Evolutionary conservation across 2,888 invertebrate genomes (phyloP).

Genomic region (Drosophila prostipennis): DNA sequence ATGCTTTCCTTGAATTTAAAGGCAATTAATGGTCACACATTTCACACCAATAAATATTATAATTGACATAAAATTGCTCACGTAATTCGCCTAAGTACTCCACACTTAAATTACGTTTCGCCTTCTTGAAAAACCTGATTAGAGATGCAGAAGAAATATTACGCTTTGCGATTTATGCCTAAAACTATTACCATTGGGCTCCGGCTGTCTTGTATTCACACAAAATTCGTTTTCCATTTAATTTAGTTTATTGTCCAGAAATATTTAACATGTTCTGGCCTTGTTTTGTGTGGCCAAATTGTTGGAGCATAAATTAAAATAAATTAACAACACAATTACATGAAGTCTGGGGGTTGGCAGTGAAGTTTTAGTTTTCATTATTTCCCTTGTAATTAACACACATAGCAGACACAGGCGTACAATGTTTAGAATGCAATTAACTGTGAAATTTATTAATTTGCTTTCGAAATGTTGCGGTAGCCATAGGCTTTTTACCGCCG

Average conservation of each 20-base stretch:
- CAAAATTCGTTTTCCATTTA: slow-evolving; percentile 51
- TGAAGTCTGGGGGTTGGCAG: slow-evolving; percentile 4
- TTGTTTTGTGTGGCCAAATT: slow-evolving; percentile 32
- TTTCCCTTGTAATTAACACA: slow-evolving; percentile 67
- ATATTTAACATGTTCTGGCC: slow-evolving; percentile 60
- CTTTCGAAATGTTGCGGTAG: slow-evolving; percentile 42
- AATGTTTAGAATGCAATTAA: slow-evolving; percentile 65
- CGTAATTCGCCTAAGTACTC: background rate
- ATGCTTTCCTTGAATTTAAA: background rate
- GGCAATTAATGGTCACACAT: background rate
- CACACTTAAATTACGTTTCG: background rate
- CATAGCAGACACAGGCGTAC: slow-evolving; percentile 27
- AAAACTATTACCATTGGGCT: background rate
- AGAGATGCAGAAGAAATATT: background rate
- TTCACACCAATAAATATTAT: background rate
- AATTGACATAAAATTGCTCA: background rate
- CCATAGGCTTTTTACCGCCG: slow-evolving; percentile 19
- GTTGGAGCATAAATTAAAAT: slow-evolving; percentile 73
- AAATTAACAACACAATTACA: slow-evolving; percentile 78
- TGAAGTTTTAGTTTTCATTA: slow-evolving; percentile 55
- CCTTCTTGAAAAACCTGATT: background rate
- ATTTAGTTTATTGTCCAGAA: slow-evolving; percentile 65
- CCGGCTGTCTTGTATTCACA: slow-evolving; percentile 2
- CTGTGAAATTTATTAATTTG: slow-evolving; percentile 73
- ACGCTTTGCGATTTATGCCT: background rate